Evolutionary conservation across 2,113 vertebrate species (phyloP).

Genomic region (Delphinus delphis): DNA sequence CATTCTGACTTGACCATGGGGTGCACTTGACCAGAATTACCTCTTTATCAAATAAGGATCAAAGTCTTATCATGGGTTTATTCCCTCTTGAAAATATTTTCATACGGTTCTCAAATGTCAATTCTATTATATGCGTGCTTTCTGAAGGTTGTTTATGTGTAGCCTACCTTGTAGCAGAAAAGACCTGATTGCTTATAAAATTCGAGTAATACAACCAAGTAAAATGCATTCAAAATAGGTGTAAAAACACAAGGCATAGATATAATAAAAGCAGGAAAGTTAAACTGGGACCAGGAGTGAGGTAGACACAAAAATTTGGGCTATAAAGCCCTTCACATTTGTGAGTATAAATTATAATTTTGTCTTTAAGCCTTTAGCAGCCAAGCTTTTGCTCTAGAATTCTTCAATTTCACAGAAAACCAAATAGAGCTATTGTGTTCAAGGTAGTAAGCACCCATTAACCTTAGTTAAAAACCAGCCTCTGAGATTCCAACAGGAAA

Average conservation of each 20-base stretch:
- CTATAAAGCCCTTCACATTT: not conserved
- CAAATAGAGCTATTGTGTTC: not conserved
- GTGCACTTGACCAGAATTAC: not conserved
- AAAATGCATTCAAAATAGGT: conserved; percentile 1
- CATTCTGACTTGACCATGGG: not conserved
- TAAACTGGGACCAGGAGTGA: not conserved
- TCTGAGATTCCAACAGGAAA: not conserved
- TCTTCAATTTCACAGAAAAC: conserved; percentile 43
- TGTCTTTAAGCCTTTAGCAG: not conserved
- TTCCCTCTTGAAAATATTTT: conserved; percentile 13
- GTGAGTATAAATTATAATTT: not conserved
- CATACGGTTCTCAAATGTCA: not conserved
- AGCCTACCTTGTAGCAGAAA: not conserved
- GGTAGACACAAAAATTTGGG: not conserved
- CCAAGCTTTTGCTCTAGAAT: not conserved
- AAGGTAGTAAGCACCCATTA: not conserved
- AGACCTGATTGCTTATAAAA: not conserved
- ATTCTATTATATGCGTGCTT: not conserved
- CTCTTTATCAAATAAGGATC: not conserved
- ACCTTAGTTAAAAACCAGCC: not conserved
- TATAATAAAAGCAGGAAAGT: not conserved
- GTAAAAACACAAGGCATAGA: not conserved
- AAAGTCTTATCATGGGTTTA: not conserved
- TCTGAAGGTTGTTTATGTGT: not conserved
- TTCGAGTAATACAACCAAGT: not conserved